Evolutionary conservation across 2,888 invertebrate genomes (phyloP), one percentile per base, ranked within the genome.

Genomic region (Resseliella maxima): DNA sequence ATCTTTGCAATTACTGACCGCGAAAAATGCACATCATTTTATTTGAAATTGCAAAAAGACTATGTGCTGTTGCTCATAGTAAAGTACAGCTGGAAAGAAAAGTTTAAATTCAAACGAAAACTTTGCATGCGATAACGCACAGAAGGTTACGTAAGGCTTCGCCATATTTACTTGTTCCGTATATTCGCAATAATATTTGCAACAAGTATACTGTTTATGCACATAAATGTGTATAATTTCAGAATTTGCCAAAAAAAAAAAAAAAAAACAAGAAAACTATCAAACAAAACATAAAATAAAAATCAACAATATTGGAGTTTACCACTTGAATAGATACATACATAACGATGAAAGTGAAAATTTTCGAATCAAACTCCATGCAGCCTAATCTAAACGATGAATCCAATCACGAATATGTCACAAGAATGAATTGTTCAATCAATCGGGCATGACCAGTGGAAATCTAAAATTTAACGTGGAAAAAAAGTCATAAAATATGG

Each of bases 21-120:
- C 38, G 83, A 83, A 83, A 38, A 83, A 83, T 83, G 83, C 83
- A 83, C 38, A 18, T 5, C 83, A n/a, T 83, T 83, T 18, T 12
- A 72, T 35, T 72, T 35, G 72, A 31, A 72, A 54, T 64, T 18
- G 50, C 24, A 59, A 59, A 72, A 12, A 31, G 72, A 0, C 31
- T 27, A 72, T n/a, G n/a, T n/a, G n/a, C n/a, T n/a, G 72, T 72
- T 35, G 2, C 72, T 10, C 72, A 72, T 15, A 72, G 31, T 35
- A 35, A 72, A 72, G 35, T 35, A 1, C 31, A 24, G 24, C n/a
- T 12, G 15, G 15, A 72, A 72, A 12, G 72, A 72, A 72, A 72
- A 72, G 15, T 24, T 27, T 15, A 15, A 72, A 59, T 72, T 72
- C 72, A 72, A 72, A 31, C 1, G 15, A 72, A 72, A 50, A 50